phyloP scores from a whole-genome alignment of 2,797 vertebrate species.

The Eleutherodactylus coqui region DNA sequence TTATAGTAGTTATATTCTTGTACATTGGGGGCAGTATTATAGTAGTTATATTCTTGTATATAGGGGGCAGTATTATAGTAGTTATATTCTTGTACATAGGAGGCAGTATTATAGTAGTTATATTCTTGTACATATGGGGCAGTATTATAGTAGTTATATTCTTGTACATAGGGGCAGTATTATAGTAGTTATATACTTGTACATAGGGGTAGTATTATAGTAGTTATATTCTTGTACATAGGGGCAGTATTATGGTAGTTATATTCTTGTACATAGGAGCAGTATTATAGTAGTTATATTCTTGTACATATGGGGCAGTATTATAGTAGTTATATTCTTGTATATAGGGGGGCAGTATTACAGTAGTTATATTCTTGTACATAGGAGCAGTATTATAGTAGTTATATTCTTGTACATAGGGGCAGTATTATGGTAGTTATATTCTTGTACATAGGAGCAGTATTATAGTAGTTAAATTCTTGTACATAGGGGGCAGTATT shows the following conservation, averaged over 20 bases:
- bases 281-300: constrained; percentile 3
- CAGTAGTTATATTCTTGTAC: no score
- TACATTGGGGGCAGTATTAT: background rate
- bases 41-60: background rate
- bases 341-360: no score
- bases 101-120: no score
- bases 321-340: constrained; percentile 11
- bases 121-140: background rate
- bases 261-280: background rate
- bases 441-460: constrained; percentile 16
- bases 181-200: background rate
- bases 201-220: background rate
- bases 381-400: constrained; percentile 7
- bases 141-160: background rate
- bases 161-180: background rate
- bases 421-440: constrained; percentile 11
- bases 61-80: no score
- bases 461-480: constrained; percentile 11
- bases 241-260: background rate
- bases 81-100: no score
- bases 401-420: background rate
- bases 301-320: background rate
- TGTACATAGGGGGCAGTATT: no score
- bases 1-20: constrained; percentile 4
- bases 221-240: constrained; percentile 9